Evolutionary conservation across 2,888 invertebrate species (phyloP), one percentile per base, ranked within the genome.

Genomic region (Leucoma salicis): DNA sequence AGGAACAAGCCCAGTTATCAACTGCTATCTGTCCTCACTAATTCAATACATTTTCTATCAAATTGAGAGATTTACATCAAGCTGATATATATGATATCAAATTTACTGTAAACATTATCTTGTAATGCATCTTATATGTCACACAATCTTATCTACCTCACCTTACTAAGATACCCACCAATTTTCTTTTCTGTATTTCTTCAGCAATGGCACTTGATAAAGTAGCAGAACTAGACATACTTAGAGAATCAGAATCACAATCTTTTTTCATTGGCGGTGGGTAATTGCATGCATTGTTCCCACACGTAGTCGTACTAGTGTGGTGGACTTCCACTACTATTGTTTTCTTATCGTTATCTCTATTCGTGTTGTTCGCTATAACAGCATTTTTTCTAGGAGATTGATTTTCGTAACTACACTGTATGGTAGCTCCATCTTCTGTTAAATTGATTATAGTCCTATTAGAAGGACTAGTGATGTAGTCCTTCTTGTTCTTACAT

Each of bases 311-410:
- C 3, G 71, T 68, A 46, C 75, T 82, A 29, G 77, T 78, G 43
- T 90, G 87, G 46, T 95, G 95, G n/a, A 95, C 94, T 76, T 95
- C 95, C 6, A 95, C 95, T 14, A 94, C 92, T 42, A 95, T 93
- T 13, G 93, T 93, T 76, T 94, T 94, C 46, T 89, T 88, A 15
- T 90, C 87, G 48, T 66, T 81, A 41, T 81, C 81, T 52, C 78
- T 74, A 49, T 77, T 84, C 32, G 65, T 71, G 52, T 73, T 73
- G 37, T 74, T 83, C 12, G 74, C 57, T 10, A 79, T 56, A 60
- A 78, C 83, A 32, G 73, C 76, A 58, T 65, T 82, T 53, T 81
- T 90, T 56, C 77, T 86, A 59, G 82, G 80, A n/a, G 79, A 66
- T 37, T 80, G 75, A 42, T 86, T 87, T 33, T 90, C 85, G 55